Base-by-base conservation (phyloP, 2,888 invertebrate genomes). In the Lycocerus yunnanus region DNA sequence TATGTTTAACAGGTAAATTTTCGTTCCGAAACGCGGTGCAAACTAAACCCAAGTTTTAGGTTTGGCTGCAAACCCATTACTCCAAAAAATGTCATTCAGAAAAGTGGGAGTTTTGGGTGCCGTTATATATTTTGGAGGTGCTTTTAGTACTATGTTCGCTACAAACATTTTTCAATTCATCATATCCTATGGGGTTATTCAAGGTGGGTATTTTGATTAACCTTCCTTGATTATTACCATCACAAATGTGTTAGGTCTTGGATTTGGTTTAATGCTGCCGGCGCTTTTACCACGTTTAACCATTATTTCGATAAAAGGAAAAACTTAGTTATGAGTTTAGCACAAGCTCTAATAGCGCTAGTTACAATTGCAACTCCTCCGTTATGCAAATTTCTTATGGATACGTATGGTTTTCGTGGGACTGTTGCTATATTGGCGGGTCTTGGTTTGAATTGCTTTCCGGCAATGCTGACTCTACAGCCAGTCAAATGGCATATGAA, bases 281-380 rank as follows among this genome's bases (percentile, higher is more conserved):
- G 90, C 94, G 3, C 90, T 91, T 93, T 92, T 79, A 92, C 93
- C 1, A 91, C 92, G 6, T 93, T 95, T 81, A 94, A 94, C 81
- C 90, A 91, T 77, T 94, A 93, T 81, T 94, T 94, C 81, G 90
- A 92, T 0, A 90, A 90, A 81, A 92, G 90, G 81, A 88, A 93
- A 6, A 91, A 92, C 0, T 89, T 92, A 69, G 92, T 94, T 88
- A 94, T 94, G 93, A 92, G 93, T 72, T 89, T 92, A 11, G 90
- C 93, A n/a, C 94, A 94, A 84, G 90, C 92, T 0, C 86, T 93
- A 78, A 91, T 94, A 80, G 93, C 92, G 9, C 84, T 92, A 60
- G 92, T 92, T 0, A 90, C 91, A 8, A 94, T 94, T 82, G 88
- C 91, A 0, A 93, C 92, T 83, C 94, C 94, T 0, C 89, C 91